A percentile compares a stretch with the other conserved stretches of the same genome.
Conservation (phyloP, 2,113 vertebrate genomes). For the Anhinga rufa region DNA sequence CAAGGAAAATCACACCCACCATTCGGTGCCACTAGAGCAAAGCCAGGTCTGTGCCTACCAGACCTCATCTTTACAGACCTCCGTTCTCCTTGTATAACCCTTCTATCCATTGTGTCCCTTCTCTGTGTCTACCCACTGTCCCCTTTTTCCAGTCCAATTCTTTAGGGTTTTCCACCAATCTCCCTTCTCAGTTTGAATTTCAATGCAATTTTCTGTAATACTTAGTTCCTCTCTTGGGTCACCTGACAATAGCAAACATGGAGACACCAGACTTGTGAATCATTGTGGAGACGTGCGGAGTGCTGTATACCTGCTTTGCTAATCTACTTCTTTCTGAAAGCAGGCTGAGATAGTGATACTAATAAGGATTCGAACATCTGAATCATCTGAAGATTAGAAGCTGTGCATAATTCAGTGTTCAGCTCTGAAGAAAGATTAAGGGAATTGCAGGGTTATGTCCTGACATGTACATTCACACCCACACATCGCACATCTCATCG, state of each 20-base stretch:
- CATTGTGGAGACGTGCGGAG: background rate
- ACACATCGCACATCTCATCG: background rate
- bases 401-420: background rate
- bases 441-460: background rate
- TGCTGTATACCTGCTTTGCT: background rate
- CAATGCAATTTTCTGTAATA: background rate
- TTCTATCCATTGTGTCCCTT: background rate
- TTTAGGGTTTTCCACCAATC: background rate
- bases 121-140: background rate
- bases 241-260: background rate
- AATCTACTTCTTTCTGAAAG: background rate
- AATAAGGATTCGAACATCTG: background rate
- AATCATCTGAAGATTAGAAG: background rate
- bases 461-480: background rate
- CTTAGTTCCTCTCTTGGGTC: background rate
- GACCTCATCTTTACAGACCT: background rate
- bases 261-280: background rate
- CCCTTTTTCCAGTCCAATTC: background rate
- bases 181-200: background rate
- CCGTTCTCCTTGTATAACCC: background rate
- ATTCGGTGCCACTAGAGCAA: background rate
- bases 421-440: background rate
- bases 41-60: background rate
- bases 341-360: background rate
- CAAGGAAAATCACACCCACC: background rate